Evolutionary conservation across 1,140 invertebrate genomes (phyloP), one percentile per base, ranked within the genome.

Genomic region (Drosophila nigrodunni): DNA sequence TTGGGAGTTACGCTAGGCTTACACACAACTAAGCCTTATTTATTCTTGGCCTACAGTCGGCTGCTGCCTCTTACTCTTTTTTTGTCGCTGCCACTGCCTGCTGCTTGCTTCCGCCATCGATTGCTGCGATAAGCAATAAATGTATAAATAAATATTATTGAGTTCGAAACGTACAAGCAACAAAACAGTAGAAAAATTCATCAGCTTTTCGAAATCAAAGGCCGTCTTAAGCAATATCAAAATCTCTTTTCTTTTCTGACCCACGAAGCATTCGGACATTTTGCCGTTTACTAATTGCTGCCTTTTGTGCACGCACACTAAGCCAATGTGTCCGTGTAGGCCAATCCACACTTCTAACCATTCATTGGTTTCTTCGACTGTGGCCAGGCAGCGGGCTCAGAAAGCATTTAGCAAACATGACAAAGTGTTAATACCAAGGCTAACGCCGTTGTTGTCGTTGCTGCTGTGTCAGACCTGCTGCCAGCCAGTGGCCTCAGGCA

Each of bases 61-160:
- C 55, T 52, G 21, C 41, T 21, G n/a, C 49, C 10, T 30, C 25
- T 3, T 43, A 30, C n/a, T 46, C 13, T 39, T 21, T n/a, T 10
- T 46, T 43, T 46, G 35, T 37, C 11, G 49, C 47, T 58, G 54
- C 18, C 8, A 25, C 43, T 41, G 11, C 52, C 18, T 35, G 35
- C 39, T 44, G 37, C 41, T 50, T n/a, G n/a, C n/a, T 0, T 8
- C n/a, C 9, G 21, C 61, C 64, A 85, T 89, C 79, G 85, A 89
- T 89, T 90, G 85, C 85, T 80, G 74, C 74, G 80, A 78, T 61
- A 77, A 88, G 83, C 83, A 87, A 87, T 87, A 87, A 87, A 87
- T 73, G 85, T 88, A 83, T 83, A 88, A 81, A 89, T 88, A 88
- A 87, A 87, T 87, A 79, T 89, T 85, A 89, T 81, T 77, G 85